phyloP scores from a whole-genome alignment of 2,888 invertebrate genomes.

The Stomorhina lunata region DNA sequence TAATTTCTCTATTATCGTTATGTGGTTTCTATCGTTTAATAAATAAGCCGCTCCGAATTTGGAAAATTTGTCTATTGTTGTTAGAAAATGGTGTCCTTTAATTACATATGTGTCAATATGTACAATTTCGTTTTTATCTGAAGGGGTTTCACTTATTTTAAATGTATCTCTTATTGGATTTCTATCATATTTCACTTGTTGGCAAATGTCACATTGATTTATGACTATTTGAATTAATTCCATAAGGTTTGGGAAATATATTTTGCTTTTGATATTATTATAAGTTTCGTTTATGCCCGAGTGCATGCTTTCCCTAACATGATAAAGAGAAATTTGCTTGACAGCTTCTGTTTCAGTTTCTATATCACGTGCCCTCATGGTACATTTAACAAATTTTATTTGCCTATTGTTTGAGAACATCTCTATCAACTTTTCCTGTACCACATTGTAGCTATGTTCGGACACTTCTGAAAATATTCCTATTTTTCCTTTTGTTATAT shows the following conservation, averaged over 20 bases:
- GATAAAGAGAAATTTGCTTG: not conserved
- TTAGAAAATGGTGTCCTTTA: slow-evolving; percentile 35
- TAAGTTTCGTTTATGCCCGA: not conserved
- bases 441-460: not conserved
- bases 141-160: slow-evolving; percentile 57
- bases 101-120: slow-evolving; percentile 49
- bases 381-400: not conserved
- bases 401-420: not conserved
- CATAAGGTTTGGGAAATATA: slow-evolving; percentile 54
- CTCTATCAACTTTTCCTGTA: not conserved
- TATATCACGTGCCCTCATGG: not conserved
- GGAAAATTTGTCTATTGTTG: slow-evolving; percentile 59
- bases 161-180: slow-evolving; percentile 59
- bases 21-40: slow-evolving; percentile 36
- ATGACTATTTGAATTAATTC: slow-evolving; percentile 28
- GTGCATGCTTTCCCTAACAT: not conserved
- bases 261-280: not conserved
- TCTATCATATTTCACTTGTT: slow-evolving; percentile 9
- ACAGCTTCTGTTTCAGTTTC: not conserved
- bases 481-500: not conserved
- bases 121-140: slow-evolving; percentile 51
- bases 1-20: slow-evolving; percentile 41
- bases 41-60: slow-evolving; percentile 49
- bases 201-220: slow-evolving; percentile 61
- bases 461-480: not conserved